These are phyloP conservation scores for Apolygus lucorum DNA, from an alignment of 1,140 invertebrate species.

Conservation along the genomic window DNA sequence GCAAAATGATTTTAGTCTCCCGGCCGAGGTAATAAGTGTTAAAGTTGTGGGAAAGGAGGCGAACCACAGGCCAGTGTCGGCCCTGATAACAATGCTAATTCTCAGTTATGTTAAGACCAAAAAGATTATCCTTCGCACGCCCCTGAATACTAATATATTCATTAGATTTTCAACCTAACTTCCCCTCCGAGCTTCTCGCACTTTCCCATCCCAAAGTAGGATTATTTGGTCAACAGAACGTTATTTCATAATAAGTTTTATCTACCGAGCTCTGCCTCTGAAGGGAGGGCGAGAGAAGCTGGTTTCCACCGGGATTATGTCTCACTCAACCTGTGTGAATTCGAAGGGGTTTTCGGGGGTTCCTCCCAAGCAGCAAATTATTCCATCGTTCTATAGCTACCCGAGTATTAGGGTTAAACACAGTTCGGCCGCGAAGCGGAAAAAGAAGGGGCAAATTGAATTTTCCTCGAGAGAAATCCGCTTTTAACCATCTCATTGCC, in stretches of 20 bases:
- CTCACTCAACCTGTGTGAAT: too few relatives aligned
- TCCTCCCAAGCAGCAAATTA: too few relatives aligned
- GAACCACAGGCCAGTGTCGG: conserved; percentile 7
- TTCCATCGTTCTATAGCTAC: too few relatives aligned
- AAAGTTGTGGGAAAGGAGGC: neutral
- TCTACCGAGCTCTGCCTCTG: neutral
- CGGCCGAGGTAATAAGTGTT: conserved; percentile 1
- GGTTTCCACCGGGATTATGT: neutral
- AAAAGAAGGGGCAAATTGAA: too few relatives aligned
- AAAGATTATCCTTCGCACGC: conserved; percentile 13
- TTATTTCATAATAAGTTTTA: conserved; percentile 14
- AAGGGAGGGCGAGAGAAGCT: neutral
- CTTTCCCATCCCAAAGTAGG: neutral
- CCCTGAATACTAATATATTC: conserved; percentile 15
- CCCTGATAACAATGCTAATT: conserved; percentile 16
- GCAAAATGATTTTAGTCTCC: too few relatives aligned
- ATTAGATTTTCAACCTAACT: conserved; percentile 6
- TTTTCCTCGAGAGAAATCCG: too few relatives aligned
- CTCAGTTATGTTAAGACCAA: conserved; percentile 15
- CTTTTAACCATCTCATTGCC: too few relatives aligned
- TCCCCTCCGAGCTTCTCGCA: neutral
- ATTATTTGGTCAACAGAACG: conserved; percentile 16
- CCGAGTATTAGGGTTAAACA: too few relatives aligned
- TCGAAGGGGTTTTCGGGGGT: too few relatives aligned
- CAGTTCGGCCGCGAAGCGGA: too few relatives aligned